Evolutionary conservation across 1,140 invertebrate species (phyloP).

Genomic region (Drosophila busckii): DNA sequence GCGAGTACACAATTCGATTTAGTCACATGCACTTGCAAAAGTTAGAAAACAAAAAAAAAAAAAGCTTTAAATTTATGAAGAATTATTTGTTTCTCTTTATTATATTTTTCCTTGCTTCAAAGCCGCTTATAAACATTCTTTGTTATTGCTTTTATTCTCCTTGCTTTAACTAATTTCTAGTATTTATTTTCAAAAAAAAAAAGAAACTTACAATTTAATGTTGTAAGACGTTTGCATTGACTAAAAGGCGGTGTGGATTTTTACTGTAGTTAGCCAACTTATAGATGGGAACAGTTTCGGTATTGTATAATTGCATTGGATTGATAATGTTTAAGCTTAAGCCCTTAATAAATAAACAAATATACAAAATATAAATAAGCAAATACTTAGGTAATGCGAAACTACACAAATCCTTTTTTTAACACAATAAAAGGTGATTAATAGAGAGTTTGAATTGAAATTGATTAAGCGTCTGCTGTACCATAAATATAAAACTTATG

Average conservation of each 20-base stretch:
- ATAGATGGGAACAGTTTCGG: constrained; percentile 48
- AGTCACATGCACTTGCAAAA: constrained; percentile 36
- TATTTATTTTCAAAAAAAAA: constrained; percentile 57
- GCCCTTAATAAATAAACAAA: constrained; percentile 35
- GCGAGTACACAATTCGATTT: constrained; percentile 28
- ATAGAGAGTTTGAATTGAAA: constrained; percentile 14
- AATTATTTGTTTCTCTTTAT: constrained; percentile 16
- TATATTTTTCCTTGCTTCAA: not conserved
- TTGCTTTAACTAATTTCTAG: constrained; percentile 47
- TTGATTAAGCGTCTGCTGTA: constrained; percentile 28
- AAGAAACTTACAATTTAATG: constrained; percentile 43
- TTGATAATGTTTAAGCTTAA: constrained; percentile 48
- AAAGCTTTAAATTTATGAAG: constrained; percentile 37
- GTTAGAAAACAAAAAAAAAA: too few relatives aligned
- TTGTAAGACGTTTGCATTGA: constrained; percentile 9
- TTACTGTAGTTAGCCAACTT: constrained; percentile 60
- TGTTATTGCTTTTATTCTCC: constrained; percentile 46
- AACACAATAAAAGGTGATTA: constrained; percentile 17
- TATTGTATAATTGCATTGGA: constrained; percentile 50
- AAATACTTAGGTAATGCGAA: constrained; percentile 14
- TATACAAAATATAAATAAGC: constrained; percentile 24
- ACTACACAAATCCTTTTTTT: constrained; percentile 24
- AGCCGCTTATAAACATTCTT: constrained; percentile 28
- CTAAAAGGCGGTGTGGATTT: constrained; percentile 17
- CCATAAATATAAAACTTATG: constrained; percentile 49